A percentile compares a stretch with the other conserved stretches of the same genome.
These are phyloP conservation scores for Daktulosphaira vitifoliae DNA, from an alignment of 1,140 invertebrate species.

Conservation along the genomic window DNA sequence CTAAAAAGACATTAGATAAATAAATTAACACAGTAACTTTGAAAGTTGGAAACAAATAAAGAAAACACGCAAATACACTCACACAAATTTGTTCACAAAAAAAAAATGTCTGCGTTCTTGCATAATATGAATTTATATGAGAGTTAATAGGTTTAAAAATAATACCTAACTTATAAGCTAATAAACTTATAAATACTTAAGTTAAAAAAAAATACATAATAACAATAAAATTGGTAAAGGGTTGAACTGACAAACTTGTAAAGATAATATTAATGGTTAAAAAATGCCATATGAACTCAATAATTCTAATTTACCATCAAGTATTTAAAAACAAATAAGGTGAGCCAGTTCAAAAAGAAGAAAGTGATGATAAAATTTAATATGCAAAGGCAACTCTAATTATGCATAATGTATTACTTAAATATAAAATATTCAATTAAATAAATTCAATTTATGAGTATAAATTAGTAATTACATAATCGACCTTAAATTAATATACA, in stretches of 20 bases:
- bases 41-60: slow-evolving; percentile 4
- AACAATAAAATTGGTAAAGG: too few relatives aligned
- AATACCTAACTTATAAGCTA: neutral
- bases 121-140: slow-evolving; percentile 2
- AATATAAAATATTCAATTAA: too few relatives aligned
- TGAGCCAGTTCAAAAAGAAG: neutral
- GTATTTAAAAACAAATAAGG: neutral
- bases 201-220: neutral
- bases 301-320: neutral
- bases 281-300: neutral
- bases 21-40: slow-evolving; percentile 19
- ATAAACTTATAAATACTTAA: neutral
- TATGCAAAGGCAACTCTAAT: neutral
- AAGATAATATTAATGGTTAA: neutral
- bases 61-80: neutral
- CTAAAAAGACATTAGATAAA: slow-evolving; percentile 18
- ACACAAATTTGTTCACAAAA: slow-evolving; percentile 27
- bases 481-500: too few relatives aligned
- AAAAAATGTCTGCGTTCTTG: neutral
- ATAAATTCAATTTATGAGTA: too few relatives aligned
- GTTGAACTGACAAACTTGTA: too few relatives aligned
- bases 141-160: neutral
- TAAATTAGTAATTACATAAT: too few relatives aligned
- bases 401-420: neutral
- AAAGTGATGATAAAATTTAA: neutral